Base-by-base conservation (phyloP, 2,797 vertebrate species). In the Malacoraja senta region DNA sequence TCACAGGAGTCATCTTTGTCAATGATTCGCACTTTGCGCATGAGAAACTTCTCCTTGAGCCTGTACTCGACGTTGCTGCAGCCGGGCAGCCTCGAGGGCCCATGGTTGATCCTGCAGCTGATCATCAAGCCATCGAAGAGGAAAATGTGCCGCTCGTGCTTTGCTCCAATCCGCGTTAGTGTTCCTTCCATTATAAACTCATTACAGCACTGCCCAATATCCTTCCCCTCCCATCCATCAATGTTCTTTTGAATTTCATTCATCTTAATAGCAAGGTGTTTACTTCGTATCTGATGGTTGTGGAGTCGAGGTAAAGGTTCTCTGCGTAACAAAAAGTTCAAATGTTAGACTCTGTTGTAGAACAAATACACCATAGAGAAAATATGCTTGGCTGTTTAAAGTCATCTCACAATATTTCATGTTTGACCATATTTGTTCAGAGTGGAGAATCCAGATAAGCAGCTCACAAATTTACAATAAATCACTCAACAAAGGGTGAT, bases 211-310 rank as follows among this genome's bases (percentile, higher is more conserved):
- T 99, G 98, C 1, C 98, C 98, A 10, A 99, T 99, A 95, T 99
- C 98, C 95, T 98, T 99, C 35, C 98, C 99, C 95, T 99, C 99
- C 99, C 99, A 99, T 95, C 99, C 98, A 17, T 99, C 98, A 3
- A 99, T 99, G 95, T 98, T 99, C 94, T 98, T 98, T 96, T 99
- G 99, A 96, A 99, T 99, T 95, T 99, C 99, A 81, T 98, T 99
- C 99, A 99, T 99, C 94, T 98, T 99, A 96, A 99, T 99, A 95
- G 98, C 98, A 58, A 99, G 95, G 93, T 99, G 98, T 94, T 99
- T 99, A 96, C 98, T 98, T 92, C 98, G 96, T 74, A 98, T 95
- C 93, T 99, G 98, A 9, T 98, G 96, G 95, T 97, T 98, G 94
- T 99, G 98, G 95, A 99, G 97, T 93, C 98, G 98, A 95, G 97